Evolutionary conservation across 1,140 invertebrate species (phyloP), one percentile per base, ranked within the genome.

Genomic region (Aradophagus sp.): DNA sequence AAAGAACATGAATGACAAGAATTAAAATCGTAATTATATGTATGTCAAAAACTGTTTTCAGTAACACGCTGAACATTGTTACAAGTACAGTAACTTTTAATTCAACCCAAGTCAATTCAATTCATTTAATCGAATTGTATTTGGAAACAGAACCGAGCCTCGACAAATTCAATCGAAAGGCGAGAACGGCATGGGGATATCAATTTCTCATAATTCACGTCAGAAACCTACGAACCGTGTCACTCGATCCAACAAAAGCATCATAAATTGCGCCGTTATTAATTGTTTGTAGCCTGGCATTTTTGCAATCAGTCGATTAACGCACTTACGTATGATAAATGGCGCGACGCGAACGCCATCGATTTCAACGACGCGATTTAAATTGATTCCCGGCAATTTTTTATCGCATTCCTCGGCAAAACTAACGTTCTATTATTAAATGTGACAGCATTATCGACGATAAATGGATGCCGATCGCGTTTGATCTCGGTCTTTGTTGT

Each of bases 351-450:
- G 13, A 35, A 6, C 23, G 8, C 26, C 39, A 53, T 53, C 42
- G 15, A 34, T 65, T 48, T 48, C 16, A 65, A 65, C 55, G 41
- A 48, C 42, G 31, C 23, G 16, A 16, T 29, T 47, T 10, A 55
- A 65, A 65, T 65, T 55, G 41, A 47, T 65, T 65, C 55, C 52
- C 41, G 35, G 16, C 20, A 2, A 47, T 53, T 65, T 63, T 65
- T 55, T 32, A 47, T 65, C 19, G 35, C 50, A 48, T 65, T 65
- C 50, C 34, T n/a, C 10, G 4, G 19, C 11, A 27, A n/a, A 65
- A 65, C 32, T 45, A 55, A 55, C 61, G 41, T 55, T 66, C 62
- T 56, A 56, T 66, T 66, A 66, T 66, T 56, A 56, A 66, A 56
- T 50, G 44, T 56, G 62, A 66, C 62, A 66, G 62, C 62, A 56